phyloP scores from a whole-genome alignment of 1,140 invertebrate genomes.

The Drosophila pandora region DNA sequence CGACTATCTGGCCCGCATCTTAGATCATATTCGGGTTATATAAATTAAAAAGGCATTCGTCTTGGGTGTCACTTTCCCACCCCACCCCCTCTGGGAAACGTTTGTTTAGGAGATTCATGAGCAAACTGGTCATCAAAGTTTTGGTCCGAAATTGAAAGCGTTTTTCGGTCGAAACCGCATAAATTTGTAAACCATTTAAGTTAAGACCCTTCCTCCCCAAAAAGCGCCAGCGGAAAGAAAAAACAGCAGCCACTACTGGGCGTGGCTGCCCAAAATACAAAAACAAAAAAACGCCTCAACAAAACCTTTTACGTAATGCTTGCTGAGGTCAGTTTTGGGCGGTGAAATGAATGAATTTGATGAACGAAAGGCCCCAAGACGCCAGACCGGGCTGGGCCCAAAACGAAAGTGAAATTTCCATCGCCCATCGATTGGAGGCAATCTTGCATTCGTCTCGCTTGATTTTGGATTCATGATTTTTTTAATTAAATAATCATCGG shows the following conservation, averaged over 20 bases:
- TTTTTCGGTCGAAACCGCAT: slow-evolving; percentile 61
- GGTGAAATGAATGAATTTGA: slow-evolving; percentile 58
- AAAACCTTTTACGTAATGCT: slow-evolving; percentile 51
- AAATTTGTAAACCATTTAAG: slow-evolving; percentile 72
- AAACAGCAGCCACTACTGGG: slow-evolving; percentile 60
- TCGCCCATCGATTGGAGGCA: slow-evolving; percentile 55
- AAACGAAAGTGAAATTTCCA: slow-evolving; percentile 73
- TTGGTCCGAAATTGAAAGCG: slow-evolving; percentile 52
- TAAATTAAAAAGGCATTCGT: slow-evolving; percentile 26
- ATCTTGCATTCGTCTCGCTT: slow-evolving; percentile 49
- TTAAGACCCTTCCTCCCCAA: slow-evolving; percentile 32
- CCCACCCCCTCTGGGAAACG: slow-evolving; percentile 32
- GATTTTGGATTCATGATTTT: slow-evolving; percentile 38
- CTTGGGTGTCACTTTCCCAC: slow-evolving; percentile 17
- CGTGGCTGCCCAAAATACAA: slow-evolving; percentile 48
- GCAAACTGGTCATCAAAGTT: slow-evolving; percentile 23
- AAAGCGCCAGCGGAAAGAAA: slow-evolving; percentile 1
- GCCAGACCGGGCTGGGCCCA: neutral
- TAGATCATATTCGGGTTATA: slow-evolving; percentile 17
- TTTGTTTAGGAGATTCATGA: neutral
- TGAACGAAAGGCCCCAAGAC: slow-evolving; percentile 48
- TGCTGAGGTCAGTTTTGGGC: slow-evolving; percentile 59
- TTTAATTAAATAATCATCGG: slow-evolving; percentile 47
- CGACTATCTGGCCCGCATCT: slow-evolving; percentile 10
- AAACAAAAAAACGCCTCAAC: slow-evolving; percentile 10